Percentiles rank a stretch among this genome's conserved stretches.
phyloP scores from a whole-genome alignment of 1,140 invertebrate species.

The Metopolophium dirhodum region DNA sequence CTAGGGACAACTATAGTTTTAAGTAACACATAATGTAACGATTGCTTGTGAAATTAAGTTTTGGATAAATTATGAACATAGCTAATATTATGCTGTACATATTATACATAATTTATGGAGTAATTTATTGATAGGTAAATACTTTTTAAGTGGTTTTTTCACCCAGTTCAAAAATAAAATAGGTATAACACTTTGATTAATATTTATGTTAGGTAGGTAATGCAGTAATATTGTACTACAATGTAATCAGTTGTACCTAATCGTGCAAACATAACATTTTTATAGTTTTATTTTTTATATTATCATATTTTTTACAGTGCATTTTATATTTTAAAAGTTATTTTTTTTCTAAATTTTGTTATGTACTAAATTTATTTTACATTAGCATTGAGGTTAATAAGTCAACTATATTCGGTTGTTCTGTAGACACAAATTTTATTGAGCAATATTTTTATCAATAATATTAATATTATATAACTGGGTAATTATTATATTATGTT shows the following conservation, averaged over 20 bases:
- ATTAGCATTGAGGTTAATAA: not conserved
- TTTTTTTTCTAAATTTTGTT: not conserved
- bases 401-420: not conserved
- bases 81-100: not conserved
- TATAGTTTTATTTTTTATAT: not conserved
- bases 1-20: not conserved
- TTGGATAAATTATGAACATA: not conserved
- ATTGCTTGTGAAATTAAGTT: not conserved
- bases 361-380: not conserved
- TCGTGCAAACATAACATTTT: not conserved
- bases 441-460: not conserved
- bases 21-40: not conserved
- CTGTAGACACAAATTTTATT: not conserved
- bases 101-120: not conserved
- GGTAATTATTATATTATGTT: not conserved
- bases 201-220: not conserved
- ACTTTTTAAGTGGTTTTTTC: not conserved
- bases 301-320: not conserved
- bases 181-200: not conserved
- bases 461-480: not conserved
- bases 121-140: not conserved
- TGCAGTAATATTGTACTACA: not conserved
- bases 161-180: not conserved
- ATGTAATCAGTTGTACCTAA: not conserved
- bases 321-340: not conserved